Evolutionary conservation across 2,888 invertebrate species (phyloP).

Genomic region (Apodemia duryi): DNA sequence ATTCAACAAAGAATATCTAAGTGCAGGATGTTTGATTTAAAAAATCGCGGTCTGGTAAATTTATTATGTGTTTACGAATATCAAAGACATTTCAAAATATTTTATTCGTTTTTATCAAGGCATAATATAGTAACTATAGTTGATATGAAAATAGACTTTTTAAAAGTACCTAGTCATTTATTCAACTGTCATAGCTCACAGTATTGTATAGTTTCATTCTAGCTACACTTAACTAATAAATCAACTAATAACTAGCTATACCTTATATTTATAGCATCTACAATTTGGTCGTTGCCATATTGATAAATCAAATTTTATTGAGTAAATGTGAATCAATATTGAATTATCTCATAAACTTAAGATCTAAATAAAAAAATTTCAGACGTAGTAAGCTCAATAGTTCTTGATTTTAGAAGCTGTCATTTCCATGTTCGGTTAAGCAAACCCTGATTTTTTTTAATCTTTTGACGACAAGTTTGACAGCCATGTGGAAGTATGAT

Average conservation of each 20-base stretch:
- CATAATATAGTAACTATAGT: no score
- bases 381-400: neutral
- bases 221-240: no score
- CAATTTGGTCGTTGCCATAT: neutral
- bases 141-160: no score
- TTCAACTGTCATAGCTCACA: no score
- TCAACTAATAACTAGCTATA: no score
- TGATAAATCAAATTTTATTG: neutral
- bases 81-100: no score
- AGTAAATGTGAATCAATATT: neutral
- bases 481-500: conserved; percentile 66
- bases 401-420: neutral
- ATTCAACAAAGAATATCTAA: neutral
- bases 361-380: neutral
- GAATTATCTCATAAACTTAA: neutral
- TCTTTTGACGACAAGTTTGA: conserved; percentile 47
- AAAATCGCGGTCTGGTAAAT: no score
- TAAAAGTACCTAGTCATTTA: no score
- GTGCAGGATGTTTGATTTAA: no score
- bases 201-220: no score
- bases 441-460: conserved; percentile 4
- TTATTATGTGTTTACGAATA: no score
- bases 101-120: no score
- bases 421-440: neutral
- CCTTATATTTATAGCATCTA: neutral